These are phyloP conservation scores for Porites lutea DNA, from an alignment of 64 coral and sea anemone genomes.

Conservation along the genomic window DNA sequence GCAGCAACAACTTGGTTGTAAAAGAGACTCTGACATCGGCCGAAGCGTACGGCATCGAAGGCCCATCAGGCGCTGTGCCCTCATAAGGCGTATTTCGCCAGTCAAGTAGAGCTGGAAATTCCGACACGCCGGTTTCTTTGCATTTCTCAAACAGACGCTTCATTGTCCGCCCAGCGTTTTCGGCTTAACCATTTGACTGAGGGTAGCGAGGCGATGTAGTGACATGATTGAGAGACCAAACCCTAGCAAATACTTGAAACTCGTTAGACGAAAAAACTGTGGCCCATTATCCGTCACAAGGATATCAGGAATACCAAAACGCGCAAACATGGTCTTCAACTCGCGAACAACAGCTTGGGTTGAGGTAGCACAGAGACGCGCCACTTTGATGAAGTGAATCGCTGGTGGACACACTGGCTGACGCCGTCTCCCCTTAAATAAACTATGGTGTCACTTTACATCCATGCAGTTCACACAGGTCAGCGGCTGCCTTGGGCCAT, in stretches of 20 bases:
- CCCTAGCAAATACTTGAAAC: slow-evolving; percentile 4
- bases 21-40: no score
- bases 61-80: slow-evolving; percentile 3
- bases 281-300: slow-evolving; percentile 10
- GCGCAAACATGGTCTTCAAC: no score
- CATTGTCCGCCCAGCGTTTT: slow-evolving; percentile 4
- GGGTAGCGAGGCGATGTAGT: no score
- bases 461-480: neutral
- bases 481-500: neutral
- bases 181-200: neutral
- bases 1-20: no score
- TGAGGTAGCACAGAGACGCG: neutral
- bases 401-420: no score
- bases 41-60: neutral
- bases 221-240: neutral
- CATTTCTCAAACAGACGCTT: slow-evolving; percentile 38
- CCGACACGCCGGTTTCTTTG: no score
- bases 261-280: neutral
- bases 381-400: neutral
- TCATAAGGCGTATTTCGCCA: no score
- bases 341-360: neutral
- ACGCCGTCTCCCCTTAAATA: no score
- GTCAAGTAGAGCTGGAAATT: neutral
- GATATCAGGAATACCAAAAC: slow-evolving; percentile 7
- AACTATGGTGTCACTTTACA: no score